Evolutionary conservation across 1,140 invertebrate genomes (phyloP).

Genomic region (Drosophila saltans): DNA sequence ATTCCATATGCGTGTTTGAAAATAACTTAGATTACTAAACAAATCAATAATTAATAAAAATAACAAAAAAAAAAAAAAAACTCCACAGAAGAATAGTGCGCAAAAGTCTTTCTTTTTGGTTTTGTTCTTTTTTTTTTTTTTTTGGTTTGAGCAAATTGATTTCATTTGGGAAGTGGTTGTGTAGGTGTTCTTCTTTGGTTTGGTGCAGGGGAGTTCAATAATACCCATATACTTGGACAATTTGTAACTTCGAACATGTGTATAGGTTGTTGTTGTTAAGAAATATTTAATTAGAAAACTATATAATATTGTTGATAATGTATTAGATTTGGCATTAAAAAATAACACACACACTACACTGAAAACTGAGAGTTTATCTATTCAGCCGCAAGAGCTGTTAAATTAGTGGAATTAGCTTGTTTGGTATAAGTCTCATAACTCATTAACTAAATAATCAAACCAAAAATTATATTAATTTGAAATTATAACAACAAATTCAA

Average conservation of each 20-base stretch:
- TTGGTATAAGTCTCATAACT: constrained; percentile 54
- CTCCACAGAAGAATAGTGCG: constrained; percentile 37
- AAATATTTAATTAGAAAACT: constrained; percentile 24
- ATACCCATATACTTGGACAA: constrained; percentile 53
- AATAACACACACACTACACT: constrained; percentile 80
- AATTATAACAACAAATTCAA: constrained; percentile 57
- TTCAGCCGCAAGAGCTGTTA: constrained; percentile 48
- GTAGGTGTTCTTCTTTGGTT: constrained; percentile 55
- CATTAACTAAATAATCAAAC: constrained; percentile 61
- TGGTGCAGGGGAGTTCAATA: constrained; percentile 56
- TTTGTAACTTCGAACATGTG: constrained; percentile 74
- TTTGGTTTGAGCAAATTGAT: constrained; percentile 4
- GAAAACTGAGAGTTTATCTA: constrained; percentile 49
- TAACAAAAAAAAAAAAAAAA: constrained; percentile 43
- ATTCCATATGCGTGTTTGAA: constrained; percentile 71
- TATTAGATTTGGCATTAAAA: constrained; percentile 58
- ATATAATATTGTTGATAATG: constrained; percentile 50
- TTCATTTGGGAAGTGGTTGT: constrained; percentile 40
- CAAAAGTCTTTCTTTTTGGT: constrained; percentile 24
- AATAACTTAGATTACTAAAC: constrained; percentile 22
- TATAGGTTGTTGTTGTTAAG: constrained; percentile 72
- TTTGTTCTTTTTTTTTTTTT: constrained; percentile 9
- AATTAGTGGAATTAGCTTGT: constrained; percentile 76
- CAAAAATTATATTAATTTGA: constrained; percentile 38
- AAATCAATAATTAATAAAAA: constrained; percentile 32